Percentiles rank a stretch among this genome's conserved stretches.
phyloP scores from a whole-genome alignment of 2,113 vertebrate genomes.

The Numenius arquata region DNA sequence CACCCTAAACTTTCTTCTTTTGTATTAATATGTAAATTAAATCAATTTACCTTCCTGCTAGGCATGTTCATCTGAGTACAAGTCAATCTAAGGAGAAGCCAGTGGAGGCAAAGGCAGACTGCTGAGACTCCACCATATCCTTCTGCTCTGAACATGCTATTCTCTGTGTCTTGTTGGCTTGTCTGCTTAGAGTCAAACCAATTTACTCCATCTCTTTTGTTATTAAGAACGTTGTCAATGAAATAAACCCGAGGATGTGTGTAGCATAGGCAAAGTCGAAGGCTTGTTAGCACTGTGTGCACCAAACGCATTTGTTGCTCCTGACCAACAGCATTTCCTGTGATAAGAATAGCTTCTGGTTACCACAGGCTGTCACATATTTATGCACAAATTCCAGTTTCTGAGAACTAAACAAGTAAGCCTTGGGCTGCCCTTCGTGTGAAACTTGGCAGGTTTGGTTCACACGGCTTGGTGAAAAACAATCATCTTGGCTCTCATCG shows the following conservation, averaged over 20 bases:
- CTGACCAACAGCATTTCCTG: constrained; percentile 28
- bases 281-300: background rate
- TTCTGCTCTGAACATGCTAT: background rate
- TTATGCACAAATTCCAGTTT: constrained; percentile 24
- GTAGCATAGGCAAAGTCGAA: background rate
- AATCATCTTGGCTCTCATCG: background rate
- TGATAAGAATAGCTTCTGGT: constrained; percentile 27
- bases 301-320: background rate
- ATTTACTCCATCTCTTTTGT: background rate
- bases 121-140: background rate
- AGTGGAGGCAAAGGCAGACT: background rate
- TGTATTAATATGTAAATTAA: background rate
- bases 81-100: background rate
- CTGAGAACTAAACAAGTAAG: background rate
- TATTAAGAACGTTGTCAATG: background rate
- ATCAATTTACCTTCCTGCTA: background rate
- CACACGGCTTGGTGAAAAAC: background rate
- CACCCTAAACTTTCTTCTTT: background rate
- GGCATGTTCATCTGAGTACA: background rate
- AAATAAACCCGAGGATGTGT: background rate
- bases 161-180: background rate
- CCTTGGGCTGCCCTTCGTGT: background rate
- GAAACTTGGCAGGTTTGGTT: constrained; percentile 22
- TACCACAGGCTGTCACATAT: background rate
- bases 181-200: background rate